Base-by-base conservation (phyloP, 2,888 invertebrate species). In the Dioctria rufipes region DNA sequence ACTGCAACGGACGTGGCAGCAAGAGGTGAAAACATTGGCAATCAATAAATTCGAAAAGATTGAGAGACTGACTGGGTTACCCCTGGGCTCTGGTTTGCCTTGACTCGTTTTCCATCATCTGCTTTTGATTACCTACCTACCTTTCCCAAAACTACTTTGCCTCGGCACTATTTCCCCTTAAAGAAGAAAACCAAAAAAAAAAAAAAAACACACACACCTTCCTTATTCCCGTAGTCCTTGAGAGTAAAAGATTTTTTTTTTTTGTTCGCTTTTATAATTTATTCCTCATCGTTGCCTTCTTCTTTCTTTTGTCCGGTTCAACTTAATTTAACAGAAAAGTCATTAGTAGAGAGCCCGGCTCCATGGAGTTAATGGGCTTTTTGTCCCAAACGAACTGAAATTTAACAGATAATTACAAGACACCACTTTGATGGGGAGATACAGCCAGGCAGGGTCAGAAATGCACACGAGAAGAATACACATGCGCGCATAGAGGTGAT, bases 361-460 rank as follows among this genome's bases (percentile, higher is more conserved):
- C 67, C 40, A 61, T 46, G 67, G 63, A 81, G 81, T 78, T 81
- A 81, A 81, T 81, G 81, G 81, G 78, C 77, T 80, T 80, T 81
- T 81, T 81, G 80, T 81, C 67, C 77, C 65, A 80, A 80, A 80
- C 67, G 69, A 81, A 69, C 81, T 69, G 80, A 81, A 81, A 81
- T 81, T 80, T 80, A 80, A 77, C 73, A 80, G 75, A 81, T 73
- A 81, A 79, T 79, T 81, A 81, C 81, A 81, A 78, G 49, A 78
- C 78, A 78, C 69, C 78, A 63, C 25, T 71, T 13, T 69, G 71
- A 69, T 71, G 49, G 60, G 25, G 51, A 54, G 37, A 46, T 65
- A 66, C 40, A 66, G 51, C 54, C 25, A 54, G 25, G 25, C 25
- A 25, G 25, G 25, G 25, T 25, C 25, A 25, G 25, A 25, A 25